Evolutionary conservation across 2,797 vertebrate genomes (phyloP).

Genomic region (Hoplostethus atlanticus): DNA sequence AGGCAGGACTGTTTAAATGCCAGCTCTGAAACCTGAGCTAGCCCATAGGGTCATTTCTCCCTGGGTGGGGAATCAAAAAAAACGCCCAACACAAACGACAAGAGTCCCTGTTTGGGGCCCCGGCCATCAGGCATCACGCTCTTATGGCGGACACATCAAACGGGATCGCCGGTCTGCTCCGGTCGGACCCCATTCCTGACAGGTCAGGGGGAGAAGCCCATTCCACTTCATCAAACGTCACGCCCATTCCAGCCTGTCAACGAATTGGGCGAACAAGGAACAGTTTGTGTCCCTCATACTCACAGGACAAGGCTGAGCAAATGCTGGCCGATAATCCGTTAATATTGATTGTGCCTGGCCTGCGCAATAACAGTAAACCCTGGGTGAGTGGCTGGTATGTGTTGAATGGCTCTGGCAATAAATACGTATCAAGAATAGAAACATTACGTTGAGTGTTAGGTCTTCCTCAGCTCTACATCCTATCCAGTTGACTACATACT

Average conservation of each 20-base stretch:
- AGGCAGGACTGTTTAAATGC: conserved; percentile 67
- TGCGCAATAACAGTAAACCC: conserved; percentile 37
- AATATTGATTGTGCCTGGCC: conserved; percentile 44
- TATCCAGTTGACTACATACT: not conserved
- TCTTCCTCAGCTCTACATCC: conserved; percentile 5
- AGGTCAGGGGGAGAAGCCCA: conserved; percentile 59
- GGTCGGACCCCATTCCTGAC: conserved; percentile 52
- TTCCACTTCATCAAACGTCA: conserved; percentile 60
- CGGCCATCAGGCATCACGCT: conserved; percentile 22
- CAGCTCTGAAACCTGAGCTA: conserved; percentile 70
- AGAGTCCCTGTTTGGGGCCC: conserved; percentile 53
- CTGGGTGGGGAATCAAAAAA: conserved; percentile 70
- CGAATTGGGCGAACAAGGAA: conserved; percentile 37
- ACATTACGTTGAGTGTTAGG: not conserved
- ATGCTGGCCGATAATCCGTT: conserved; percentile 48
- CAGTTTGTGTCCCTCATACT: conserved; percentile 53
- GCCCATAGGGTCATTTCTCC: conserved; percentile 63
- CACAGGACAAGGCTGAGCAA: conserved; percentile 33
- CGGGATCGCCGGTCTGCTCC: conserved; percentile 20
- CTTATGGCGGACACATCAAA: conserved; percentile 59
- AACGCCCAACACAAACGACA: conserved; percentile 71
- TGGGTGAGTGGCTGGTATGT: conserved; percentile 26
- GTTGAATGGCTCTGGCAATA: conserved; percentile 34
- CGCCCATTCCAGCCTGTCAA: conserved; percentile 67
- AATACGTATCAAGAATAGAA: conserved; percentile 11